Evolutionary conservation across 2,797 vertebrate species (phyloP).

Genomic region (Emydoidea blandingii): DNA sequence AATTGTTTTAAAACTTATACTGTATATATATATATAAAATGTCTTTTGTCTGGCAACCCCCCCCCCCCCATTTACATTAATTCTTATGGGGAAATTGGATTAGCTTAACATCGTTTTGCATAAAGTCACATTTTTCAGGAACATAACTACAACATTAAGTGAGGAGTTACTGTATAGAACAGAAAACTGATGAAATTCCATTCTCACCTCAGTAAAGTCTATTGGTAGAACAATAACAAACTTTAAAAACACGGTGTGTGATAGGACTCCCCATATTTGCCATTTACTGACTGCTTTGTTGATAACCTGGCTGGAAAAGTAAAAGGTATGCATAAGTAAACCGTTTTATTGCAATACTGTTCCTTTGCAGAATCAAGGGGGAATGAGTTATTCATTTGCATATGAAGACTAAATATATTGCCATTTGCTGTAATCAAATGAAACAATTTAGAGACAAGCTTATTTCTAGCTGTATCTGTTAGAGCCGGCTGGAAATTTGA

Average conservation of each 20-base stretch:
- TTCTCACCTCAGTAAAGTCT: background rate
- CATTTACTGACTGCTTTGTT: background rate
- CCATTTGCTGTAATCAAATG: background rate
- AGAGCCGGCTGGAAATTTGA: accelerated
- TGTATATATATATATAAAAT: too few species aligned
- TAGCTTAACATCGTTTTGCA: too few species aligned
- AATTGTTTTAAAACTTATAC: too few species aligned
- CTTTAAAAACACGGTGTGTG: background rate
- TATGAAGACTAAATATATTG: background rate
- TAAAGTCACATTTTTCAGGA: too few species aligned
- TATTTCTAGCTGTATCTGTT: background rate
- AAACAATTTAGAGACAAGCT: background rate
- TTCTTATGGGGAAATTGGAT: too few species aligned
- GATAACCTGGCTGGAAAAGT: background rate
- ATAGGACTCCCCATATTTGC: background rate
- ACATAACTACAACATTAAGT: too few species aligned
- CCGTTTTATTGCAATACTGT: background rate
- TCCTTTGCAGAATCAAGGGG: background rate
- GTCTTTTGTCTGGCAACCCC: too few species aligned
- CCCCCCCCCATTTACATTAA: too few species aligned
- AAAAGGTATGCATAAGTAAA: background rate
- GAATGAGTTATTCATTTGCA: background rate
- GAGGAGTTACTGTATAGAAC: background rate
- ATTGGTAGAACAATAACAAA: accelerated
- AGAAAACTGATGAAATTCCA: background rate